Evolutionary conservation across 2,797 vertebrate genomes (phyloP).

Genomic region (Hipposideros larvatus): DNA sequence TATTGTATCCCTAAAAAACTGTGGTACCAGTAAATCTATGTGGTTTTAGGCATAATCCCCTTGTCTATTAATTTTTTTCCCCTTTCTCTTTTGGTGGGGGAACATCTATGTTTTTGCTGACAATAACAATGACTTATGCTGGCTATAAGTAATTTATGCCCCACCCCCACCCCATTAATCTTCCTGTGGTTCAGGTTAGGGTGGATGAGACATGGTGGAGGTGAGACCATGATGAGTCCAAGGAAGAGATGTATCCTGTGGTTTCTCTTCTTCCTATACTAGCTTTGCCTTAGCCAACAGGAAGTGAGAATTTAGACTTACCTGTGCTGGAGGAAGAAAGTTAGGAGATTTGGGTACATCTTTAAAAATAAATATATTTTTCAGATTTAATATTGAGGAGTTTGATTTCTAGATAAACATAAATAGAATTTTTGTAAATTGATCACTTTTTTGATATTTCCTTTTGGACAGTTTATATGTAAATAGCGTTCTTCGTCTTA

Average conservation of each 20-base stretch:
- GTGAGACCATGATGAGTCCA: background rate
- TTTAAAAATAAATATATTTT: background rate
- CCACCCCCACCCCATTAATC: accelerated
- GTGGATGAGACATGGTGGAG: background rate
- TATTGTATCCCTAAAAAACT: background rate
- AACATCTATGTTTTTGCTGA: constrained; percentile 36
- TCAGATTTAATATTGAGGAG: background rate
- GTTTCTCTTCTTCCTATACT: background rate
- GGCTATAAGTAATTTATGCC: background rate
- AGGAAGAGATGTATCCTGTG: background rate
- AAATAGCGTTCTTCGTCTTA: background rate
- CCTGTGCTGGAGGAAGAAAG: background rate
- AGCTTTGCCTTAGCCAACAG: background rate
- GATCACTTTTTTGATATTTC: background rate
- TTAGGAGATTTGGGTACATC: background rate
- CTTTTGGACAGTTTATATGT: background rate
- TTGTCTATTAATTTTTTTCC: background rate
- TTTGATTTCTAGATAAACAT: background rate
- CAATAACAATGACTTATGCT: background rate
- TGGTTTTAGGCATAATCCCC: background rate
- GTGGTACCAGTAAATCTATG: background rate
- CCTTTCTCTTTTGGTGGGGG: background rate
- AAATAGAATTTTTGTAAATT: constrained; percentile 3
- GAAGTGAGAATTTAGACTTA: background rate
- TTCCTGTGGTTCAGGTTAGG: accelerated